phyloP scores from a whole-genome alignment of 2,113 vertebrate species.

The Ondatra zibethicus region DNA sequence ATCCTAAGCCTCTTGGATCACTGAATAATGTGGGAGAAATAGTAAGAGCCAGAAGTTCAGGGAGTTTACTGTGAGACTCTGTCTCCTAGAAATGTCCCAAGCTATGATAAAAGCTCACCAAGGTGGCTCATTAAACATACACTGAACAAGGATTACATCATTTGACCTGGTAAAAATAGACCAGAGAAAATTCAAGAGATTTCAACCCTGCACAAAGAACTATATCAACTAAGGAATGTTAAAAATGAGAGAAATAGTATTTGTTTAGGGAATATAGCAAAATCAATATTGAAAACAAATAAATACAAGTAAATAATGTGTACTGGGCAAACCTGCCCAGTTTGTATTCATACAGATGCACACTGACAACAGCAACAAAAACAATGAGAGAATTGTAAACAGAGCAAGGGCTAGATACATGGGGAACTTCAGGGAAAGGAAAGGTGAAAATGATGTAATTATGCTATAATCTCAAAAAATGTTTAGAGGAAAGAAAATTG shows the following conservation, averaged over 20 bases:
- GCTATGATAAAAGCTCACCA: background rate
- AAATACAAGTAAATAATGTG: too few relatives aligned
- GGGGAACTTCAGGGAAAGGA: too few relatives aligned
- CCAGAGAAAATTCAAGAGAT: background rate
- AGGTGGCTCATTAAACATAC: background rate
- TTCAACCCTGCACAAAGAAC: background rate
- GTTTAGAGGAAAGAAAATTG: too few relatives aligned
- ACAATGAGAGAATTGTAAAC: too few relatives aligned
- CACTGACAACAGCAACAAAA: too few relatives aligned
- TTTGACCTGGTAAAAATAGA: background rate
- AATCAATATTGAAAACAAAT: too few relatives aligned
- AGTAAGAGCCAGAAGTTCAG: background rate
- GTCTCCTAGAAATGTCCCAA: background rate
- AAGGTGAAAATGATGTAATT: too few relatives aligned
- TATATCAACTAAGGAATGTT: background rate
- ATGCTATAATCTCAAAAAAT: too few relatives aligned
- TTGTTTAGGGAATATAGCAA: background rate
- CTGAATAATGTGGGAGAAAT: too few relatives aligned
- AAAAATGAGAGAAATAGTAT: background rate
- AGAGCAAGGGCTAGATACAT: too few relatives aligned
- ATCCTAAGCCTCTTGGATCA: background rate
- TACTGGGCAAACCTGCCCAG: too few relatives aligned
- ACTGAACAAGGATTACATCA: background rate
- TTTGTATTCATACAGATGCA: too few relatives aligned
- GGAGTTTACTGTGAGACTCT: background rate